Conservation (phyloP, 2,888 invertebrate species). For the Metacarcinus magister region DNA sequence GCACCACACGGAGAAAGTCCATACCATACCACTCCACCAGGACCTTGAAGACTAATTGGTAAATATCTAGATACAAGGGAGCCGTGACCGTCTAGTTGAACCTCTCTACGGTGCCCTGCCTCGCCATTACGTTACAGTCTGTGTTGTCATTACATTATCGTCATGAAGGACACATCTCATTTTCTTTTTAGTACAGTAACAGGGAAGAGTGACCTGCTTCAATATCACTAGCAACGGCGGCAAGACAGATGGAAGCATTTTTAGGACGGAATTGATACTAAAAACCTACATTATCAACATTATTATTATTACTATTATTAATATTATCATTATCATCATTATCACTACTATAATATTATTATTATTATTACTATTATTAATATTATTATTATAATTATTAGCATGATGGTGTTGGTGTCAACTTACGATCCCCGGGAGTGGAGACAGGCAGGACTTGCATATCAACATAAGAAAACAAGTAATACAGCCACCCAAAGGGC, state of each 20-base stretch:
- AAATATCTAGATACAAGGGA: neutral
- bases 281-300: neutral
- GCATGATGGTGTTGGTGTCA: neutral
- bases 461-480: neutral
- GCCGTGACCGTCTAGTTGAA: neutral
- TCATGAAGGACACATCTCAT: neutral
- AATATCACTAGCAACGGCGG: neutral
- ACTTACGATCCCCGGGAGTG: neutral
- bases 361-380: neutral
- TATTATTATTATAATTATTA: neutral
- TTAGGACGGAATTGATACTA: neutral
- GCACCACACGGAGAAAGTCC: neutral
- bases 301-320: neutral
- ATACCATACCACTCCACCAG: neutral
- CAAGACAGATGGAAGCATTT: neutral
- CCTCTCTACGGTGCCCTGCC: neutral
- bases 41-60: constrained; percentile 8
- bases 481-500: constrained; percentile 9
- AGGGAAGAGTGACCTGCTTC: neutral
- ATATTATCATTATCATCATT: neutral
- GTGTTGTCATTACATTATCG: neutral
- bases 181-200: neutral
- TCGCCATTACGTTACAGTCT: neutral
- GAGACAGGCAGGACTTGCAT: constrained; percentile 16
- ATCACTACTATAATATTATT: neutral